These are phyloP conservation scores for Plebejus anna DNA, from an alignment of 2,888 invertebrate species.

Conservation along the genomic window DNA sequence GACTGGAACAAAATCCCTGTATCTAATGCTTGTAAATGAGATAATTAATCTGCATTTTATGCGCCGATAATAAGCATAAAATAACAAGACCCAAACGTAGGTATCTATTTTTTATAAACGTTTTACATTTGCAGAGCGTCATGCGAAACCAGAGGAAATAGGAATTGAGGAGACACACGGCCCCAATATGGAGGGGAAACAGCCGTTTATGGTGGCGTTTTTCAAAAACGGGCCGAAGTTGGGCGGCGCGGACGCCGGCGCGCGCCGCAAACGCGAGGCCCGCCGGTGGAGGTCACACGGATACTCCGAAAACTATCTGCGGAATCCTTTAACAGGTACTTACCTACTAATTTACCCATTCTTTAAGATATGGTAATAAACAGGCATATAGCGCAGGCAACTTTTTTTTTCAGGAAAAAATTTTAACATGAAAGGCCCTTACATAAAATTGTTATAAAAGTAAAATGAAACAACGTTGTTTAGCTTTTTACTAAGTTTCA, in stretches of 20 bases:
- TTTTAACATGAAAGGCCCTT: too few species aligned
- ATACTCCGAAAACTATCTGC: constrained; percentile 73
- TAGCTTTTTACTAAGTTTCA: neutral
- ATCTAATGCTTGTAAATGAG: too few species aligned
- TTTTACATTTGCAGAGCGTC: constrained; percentile 79
- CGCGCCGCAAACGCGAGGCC: constrained; percentile 80
- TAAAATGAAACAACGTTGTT: too few species aligned
- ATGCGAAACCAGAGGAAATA: constrained; percentile 90
- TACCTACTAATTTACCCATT: too few species aligned
- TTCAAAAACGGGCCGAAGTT: constrained; percentile 83
- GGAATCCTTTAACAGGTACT: constrained; percentile 78
- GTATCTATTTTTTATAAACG: neutral
- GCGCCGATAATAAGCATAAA: too few species aligned
- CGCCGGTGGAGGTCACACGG: constrained; percentile 77
- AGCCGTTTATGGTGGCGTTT: constrained; percentile 96
- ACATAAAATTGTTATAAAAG: too few species aligned
- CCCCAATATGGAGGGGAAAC: constrained; percentile 83
- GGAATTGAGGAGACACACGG: constrained; percentile 89
- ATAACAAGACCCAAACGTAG: too few species aligned
- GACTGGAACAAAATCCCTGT: too few species aligned
- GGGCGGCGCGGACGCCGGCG: constrained; percentile 72
- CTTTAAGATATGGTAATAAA: constrained; percentile 6
- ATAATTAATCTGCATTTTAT: too few species aligned
- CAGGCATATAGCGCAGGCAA: too few species aligned
- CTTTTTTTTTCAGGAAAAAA: too few species aligned